Conservation (phyloP, 2,113 vertebrate genomes). For the Hemiscyllium ocellatum region DNA sequence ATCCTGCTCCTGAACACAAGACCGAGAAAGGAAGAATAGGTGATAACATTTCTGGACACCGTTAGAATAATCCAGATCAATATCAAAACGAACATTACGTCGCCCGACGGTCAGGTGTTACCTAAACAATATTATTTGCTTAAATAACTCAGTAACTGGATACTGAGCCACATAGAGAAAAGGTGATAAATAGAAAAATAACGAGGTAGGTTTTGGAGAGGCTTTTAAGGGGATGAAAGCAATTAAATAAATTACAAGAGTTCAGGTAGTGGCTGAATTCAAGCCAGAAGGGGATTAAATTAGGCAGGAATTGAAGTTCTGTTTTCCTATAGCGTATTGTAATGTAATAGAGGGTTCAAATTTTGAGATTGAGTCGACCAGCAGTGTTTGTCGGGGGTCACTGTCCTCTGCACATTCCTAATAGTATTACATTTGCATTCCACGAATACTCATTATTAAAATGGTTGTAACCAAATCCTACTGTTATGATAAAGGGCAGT, state of each 20-base stretch:
- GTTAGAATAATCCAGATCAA: not conserved
- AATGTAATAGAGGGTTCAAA: too few relatives aligned
- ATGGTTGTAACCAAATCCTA: too few relatives aligned
- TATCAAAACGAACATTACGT: not conserved
- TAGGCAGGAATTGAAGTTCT: not conserved
- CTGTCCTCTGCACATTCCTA: too few relatives aligned
- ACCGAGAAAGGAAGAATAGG: not conserved
- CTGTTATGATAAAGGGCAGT: too few relatives aligned
- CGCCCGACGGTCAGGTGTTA: not conserved
- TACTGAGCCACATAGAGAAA: not conserved
- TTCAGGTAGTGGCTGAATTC: not conserved
- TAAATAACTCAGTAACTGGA: not conserved
- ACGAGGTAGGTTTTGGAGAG: not conserved
- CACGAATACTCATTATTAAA: too few relatives aligned
- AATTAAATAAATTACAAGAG: not conserved
- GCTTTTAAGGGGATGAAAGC: not conserved
- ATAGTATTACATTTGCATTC: too few relatives aligned
- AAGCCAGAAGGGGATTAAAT: not conserved
- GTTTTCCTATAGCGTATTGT: too few relatives aligned
- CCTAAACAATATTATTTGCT: not conserved
- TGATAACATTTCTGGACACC: not conserved
- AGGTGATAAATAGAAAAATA: too few relatives aligned
- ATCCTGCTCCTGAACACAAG: not conserved
- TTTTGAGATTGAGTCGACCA: too few relatives aligned
- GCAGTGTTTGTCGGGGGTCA: too few relatives aligned